A percentile compares a stretch with the other conserved stretches of the same genome.
Evolutionary conservation across 2,113 vertebrate genomes (phyloP).

Genomic region (Butorides virescens): DNA sequence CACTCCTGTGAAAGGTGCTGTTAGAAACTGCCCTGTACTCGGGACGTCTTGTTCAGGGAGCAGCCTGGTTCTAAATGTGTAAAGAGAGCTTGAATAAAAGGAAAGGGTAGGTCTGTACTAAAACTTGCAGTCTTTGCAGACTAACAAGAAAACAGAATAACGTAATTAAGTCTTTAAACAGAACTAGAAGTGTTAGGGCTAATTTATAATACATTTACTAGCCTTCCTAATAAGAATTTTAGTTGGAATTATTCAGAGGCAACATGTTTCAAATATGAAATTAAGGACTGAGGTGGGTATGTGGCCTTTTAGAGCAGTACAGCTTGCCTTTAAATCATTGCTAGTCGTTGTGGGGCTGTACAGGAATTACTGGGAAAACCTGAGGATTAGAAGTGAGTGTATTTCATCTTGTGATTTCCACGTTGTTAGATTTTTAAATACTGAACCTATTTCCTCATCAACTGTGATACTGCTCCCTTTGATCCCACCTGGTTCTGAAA

Average conservation of each 20-base stretch:
- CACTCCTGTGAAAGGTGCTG: neutral
- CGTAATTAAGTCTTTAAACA: neutral
- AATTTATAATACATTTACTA: neutral
- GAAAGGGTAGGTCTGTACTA: neutral
- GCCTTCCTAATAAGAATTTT: neutral
- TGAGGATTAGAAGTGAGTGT: neutral
- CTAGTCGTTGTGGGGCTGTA: neutral
- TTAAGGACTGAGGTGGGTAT: neutral
- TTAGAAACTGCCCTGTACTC: neutral
- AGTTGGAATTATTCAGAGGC: neutral
- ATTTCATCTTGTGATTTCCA: neutral
- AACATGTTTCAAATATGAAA: neutral
- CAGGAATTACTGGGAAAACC: neutral
- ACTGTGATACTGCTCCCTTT: neutral
- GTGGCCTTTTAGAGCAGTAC: neutral
- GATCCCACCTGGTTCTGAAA: neutral
- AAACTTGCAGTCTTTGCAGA: neutral
- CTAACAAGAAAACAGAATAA: neutral
- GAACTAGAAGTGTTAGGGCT: neutral
- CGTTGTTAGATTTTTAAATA: neutral
- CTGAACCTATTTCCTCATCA: neutral
- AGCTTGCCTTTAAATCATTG: neutral
- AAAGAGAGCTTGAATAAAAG: neutral
- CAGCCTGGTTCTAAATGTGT: neutral
- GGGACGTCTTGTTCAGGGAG: neutral